phyloP scores from a whole-genome alignment of 2,797 vertebrate species.

The Taeniopygia guttata region DNA sequence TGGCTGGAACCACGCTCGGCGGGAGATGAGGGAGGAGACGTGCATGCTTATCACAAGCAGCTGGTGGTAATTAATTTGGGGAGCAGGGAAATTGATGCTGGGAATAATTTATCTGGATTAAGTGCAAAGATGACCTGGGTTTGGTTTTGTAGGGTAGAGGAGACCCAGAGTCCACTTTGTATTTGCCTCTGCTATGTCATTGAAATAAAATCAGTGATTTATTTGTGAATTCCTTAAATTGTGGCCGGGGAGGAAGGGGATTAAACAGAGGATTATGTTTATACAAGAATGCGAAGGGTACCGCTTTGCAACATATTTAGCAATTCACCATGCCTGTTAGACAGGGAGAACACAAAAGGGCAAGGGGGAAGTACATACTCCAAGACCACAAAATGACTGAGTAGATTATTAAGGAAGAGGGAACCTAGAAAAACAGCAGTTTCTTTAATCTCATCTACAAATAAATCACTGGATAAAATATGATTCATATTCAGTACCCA shows the following conservation, averaged over 20 bases:
- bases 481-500: background rate
- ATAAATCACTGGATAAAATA: conserved; percentile 33
- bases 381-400: background rate
- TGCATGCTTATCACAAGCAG: background rate
- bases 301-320: background rate
- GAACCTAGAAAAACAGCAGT: background rate
- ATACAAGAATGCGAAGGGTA: background rate
- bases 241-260: background rate
- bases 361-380: background rate
- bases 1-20: rapidly evolving
- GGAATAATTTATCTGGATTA: background rate
- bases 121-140: background rate
- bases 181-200: background rate
- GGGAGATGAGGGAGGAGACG: background rate
- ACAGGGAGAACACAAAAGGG: background rate
- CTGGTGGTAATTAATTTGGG: background rate
- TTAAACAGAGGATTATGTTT: conserved; percentile 5
- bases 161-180: background rate
- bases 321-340: background rate
- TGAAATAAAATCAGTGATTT: conserved; percentile 46
- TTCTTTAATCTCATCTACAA: conserved; percentile 20
- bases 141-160: background rate
- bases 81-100: background rate
- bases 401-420: background rate
- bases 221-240: conserved; percentile 47